Evolutionary conservation across 2,888 invertebrate genomes (phyloP).

Genomic region (Stenurella melanura): DNA sequence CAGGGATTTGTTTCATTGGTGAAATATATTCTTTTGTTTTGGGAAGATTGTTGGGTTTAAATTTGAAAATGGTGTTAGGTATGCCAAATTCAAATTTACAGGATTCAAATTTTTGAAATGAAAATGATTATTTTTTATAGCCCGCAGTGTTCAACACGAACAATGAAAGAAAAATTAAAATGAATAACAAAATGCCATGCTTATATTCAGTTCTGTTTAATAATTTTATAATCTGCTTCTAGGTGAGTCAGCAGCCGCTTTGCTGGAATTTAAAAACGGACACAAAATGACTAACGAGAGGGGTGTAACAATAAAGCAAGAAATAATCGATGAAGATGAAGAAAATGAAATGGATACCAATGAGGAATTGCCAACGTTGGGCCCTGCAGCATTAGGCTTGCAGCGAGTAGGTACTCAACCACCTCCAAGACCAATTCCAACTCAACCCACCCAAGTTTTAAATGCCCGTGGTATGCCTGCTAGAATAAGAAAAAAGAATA

Average conservation of each 20-base stretch:
- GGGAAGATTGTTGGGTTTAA: constrained; percentile 66
- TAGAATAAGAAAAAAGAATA: constrained; percentile 90
- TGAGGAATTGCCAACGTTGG: constrained; percentile 82
- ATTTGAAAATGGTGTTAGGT: constrained; percentile 72
- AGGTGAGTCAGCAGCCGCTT: constrained; percentile 77
- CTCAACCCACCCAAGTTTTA: constrained; percentile 85
- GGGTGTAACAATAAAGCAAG: constrained; percentile 74
- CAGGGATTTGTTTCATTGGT: not conserved
- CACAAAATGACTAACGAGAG: constrained; percentile 69
- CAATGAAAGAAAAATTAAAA: not conserved
- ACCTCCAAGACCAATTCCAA: constrained; percentile 80
- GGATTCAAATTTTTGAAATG: constrained; percentile 53
- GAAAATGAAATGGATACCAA: constrained; percentile 76
- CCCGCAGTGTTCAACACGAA: not conserved
- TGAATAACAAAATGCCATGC: constrained; percentile 3
- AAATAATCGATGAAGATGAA: constrained; percentile 75
- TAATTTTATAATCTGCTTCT: constrained; percentile 53
- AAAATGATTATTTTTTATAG: not conserved
- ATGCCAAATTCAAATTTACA: constrained; percentile 71
- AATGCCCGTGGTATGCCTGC: constrained; percentile 94
- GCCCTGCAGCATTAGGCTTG: constrained; percentile 86
- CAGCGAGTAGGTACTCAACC: constrained; percentile 89
- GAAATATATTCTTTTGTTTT: constrained; percentile 54
- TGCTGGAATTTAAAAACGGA: constrained; percentile 77
- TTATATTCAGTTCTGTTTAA: constrained; percentile 21